phyloP scores from a whole-genome alignment of 2,888 invertebrate genomes.

The Cryptus armator region DNA sequence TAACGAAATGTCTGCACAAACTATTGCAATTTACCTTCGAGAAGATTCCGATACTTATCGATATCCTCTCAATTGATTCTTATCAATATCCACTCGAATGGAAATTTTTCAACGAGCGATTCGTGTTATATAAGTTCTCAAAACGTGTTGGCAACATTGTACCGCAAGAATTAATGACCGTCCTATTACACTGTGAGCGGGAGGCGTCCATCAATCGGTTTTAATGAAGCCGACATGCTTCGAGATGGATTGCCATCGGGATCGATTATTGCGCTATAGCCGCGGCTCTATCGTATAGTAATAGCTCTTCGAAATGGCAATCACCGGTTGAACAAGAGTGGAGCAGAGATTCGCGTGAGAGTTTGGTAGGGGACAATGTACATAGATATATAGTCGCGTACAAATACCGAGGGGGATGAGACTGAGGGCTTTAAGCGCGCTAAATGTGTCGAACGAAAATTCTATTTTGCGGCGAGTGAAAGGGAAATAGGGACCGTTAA shows the following conservation, averaged over 20 bases:
- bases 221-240: slow-evolving; percentile 63
- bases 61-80: no score
- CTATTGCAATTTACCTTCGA: no score
- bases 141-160: not conserved
- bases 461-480: slow-evolving; percentile 43
- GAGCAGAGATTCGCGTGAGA: slow-evolving; percentile 28
- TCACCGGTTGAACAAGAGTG: slow-evolving; percentile 51
- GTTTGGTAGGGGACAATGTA: not conserved
- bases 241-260: slow-evolving; percentile 59
- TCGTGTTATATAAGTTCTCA: not conserved
- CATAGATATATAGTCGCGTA: not conserved
- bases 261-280: slow-evolving; percentile 56
- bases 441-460: slow-evolving; percentile 31
- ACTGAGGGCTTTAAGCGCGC: not conserved
- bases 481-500: slow-evolving; percentile 68
- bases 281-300: slow-evolving; percentile 19
- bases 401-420: slow-evolving; percentile 16
- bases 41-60: no score
- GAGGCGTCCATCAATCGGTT: slow-evolving; percentile 59
- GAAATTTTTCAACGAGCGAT: not conserved
- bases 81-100: no score
- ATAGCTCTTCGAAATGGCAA: slow-evolving; percentile 65
- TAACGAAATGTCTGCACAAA: no score
- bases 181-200: slow-evolving; percentile 4
- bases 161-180: slow-evolving; percentile 56